A percentile compares a stretch with the other conserved stretches of the same genome.
Evolutionary conservation across 2,888 invertebrate genomes (phyloP).

Genomic region (Idaea aversata): DNA sequence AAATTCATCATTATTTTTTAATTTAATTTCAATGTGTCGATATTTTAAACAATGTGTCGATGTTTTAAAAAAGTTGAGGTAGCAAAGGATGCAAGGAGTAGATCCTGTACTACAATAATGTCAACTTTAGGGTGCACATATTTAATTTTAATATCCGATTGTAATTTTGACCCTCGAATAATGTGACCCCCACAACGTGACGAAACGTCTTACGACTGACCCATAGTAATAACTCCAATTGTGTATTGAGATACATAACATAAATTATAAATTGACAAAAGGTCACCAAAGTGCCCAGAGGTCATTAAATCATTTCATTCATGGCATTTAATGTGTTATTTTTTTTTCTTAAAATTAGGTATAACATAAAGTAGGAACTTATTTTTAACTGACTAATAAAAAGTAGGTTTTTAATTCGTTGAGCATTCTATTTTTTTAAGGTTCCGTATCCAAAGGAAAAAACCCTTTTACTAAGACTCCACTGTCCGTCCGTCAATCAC

Average conservation of each 20-base stretch:
- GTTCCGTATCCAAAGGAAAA: too few species aligned
- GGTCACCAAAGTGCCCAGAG: slow-evolving; percentile 16
- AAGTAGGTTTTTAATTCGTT: too few species aligned
- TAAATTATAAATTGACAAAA: slow-evolving; percentile 68
- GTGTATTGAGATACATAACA: slow-evolving; percentile 64
- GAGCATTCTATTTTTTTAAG: too few species aligned
- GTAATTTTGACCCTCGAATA: slow-evolving; percentile 69
- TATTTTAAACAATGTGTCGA: too few species aligned
- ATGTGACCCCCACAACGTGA: slow-evolving; percentile 72
- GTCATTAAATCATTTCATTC: slow-evolving; percentile 3
- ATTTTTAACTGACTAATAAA: too few species aligned
- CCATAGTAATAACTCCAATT: slow-evolving; percentile 71
- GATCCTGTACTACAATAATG: not conserved
- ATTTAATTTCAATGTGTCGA: not conserved
- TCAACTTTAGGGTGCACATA: slow-evolving; percentile 34
- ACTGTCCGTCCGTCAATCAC: too few species aligned
- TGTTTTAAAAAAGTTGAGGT: too few species aligned
- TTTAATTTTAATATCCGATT: slow-evolving; percentile 53
- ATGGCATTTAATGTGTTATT: not conserved
- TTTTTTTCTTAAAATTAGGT: too few species aligned
- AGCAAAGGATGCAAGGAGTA: too few species aligned
- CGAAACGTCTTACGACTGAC: slow-evolving; percentile 67
- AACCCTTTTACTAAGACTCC: too few species aligned
- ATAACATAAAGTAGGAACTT: too few species aligned
- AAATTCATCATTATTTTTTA: slow-evolving; percentile 4